Percentiles rank a stretch among this genome's conserved stretches.
phyloP scores from a whole-genome alignment of 1,140 invertebrate genomes.

The Schlechtendalia chinensis region DNA sequence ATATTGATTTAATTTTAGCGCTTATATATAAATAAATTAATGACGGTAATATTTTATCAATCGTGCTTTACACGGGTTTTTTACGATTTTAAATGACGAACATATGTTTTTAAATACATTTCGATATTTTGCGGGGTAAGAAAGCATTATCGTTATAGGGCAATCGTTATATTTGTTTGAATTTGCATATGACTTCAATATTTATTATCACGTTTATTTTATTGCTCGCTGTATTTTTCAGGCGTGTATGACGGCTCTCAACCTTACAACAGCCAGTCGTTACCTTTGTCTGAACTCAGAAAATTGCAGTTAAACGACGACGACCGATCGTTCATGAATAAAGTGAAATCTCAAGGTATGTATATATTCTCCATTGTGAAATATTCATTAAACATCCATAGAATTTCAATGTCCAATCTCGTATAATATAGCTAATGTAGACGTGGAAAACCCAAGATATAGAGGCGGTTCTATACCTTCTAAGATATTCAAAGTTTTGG shows the following conservation, averaged over 20 bases:
- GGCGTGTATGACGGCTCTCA: conserved; percentile 26
- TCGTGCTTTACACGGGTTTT: too few relatives aligned
- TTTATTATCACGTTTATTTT: too few relatives aligned
- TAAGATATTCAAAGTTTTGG: conserved; percentile 61
- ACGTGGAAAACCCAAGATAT: conserved; percentile 60
- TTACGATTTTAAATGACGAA: too few relatives aligned
- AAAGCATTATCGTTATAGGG: too few relatives aligned
- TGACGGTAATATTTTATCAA: too few relatives aligned
- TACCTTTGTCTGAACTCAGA: conserved; percentile 58
- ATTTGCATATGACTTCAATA: too few relatives aligned
- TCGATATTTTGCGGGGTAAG: too few relatives aligned
- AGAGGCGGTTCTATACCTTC: conserved; percentile 63
- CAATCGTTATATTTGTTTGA: too few relatives aligned
- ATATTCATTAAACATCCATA: conserved; percentile 7
- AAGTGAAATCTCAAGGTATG: conserved; percentile 66
- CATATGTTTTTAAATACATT: too few relatives aligned
- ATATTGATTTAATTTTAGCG: too few relatives aligned
- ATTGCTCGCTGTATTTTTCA: conserved; percentile 17
- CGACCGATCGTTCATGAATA: conserved; percentile 64
- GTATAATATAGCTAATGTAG: conserved; percentile 50
- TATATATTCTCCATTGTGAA: background rate
- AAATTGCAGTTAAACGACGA: conserved; percentile 64
- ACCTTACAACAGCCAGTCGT: conserved; percentile 52
- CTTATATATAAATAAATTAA: too few relatives aligned
- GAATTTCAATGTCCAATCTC: conserved; percentile 51